Base-by-base conservation (phyloP, 2,113 vertebrate genomes). In the Oophaga pumilio region DNA sequence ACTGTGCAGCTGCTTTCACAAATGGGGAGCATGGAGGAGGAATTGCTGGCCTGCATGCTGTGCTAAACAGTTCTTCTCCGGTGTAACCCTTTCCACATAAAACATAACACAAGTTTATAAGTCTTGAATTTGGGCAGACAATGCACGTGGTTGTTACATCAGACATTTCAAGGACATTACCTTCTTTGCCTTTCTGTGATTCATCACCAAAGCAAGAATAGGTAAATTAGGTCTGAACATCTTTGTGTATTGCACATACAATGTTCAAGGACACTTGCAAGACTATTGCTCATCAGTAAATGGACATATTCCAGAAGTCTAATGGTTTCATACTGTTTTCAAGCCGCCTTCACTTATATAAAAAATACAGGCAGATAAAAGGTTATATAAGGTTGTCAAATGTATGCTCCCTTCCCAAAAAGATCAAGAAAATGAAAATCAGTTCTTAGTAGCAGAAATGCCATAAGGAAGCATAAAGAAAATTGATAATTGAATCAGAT, bases 41-140 rank as follows among this genome's bases (percentile, higher is more conserved):
- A 80, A 86, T 86, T 86, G 57, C 60, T 78, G 78, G n/a, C 74
- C 85, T 69, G 76, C 85, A 69, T 53, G 60, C 50, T 79, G 62
- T 33, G 76, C 33, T 86, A 53, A 53, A 49, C 8, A 26, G 49
- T 86, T 80, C 76, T 56, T 68, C 57, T 6, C 76, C 11, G 0
- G 8, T 6, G 79, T 86, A 86, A 79, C 85, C 50, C 77, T 22
- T 57, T 17, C 73, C 5, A 9, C 11, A 52, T 10, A 84, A 20
- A 56, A 13, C 22, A 71, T 18, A 59, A 43, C 49, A 52, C 14
- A 73, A 26, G 33, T 33, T 24, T 68, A 57, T 15, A 33, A 74
- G 18, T 6, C 11, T 62, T 73, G 57, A 62, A 62, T 15, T 24
- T 24, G 24, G 22, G 9, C 18, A 4, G 2, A 17, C 22, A 49